Evolutionary conservation across 2,113 vertebrate genomes (phyloP), one percentile per base, ranked within the genome.

Genomic region (Piprites chloris): DNA sequence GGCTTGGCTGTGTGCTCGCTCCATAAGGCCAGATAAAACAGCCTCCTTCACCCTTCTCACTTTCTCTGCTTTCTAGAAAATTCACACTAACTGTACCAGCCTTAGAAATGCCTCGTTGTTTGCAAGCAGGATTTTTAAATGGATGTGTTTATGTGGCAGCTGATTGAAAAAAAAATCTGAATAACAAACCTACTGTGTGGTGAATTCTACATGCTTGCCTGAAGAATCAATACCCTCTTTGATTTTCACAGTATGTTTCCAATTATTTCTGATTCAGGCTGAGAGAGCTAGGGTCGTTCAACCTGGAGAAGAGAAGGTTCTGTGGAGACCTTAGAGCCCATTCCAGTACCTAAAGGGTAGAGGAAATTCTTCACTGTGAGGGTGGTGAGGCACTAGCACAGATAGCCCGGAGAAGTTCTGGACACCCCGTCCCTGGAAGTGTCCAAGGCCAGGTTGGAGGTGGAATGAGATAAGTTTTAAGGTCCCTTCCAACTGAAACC

Each of bases 211-310:
- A 0, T 82, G 26, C 61, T 94, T 67, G 55, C 75, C 61, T 62
- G 65, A 77, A 71, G 76, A 95, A 95, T 96, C 95, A 63, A 88
- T 96, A 63, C 52, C 16, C 37, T 82, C 74, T 95, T 95, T 94
- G 83, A 94, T 96, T 95, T 94, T 80, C 86, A 81, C 65, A 46
- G 66, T 92, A 73, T 87, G 75, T 92, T 94, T 91, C 91, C 87
- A 77, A 9, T 96, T 93, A 33, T 77, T 63, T 77, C 56, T 63
- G 55, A 41, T 17, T 62, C 17, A 26, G 21, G 21, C 55, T 69
- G 47, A 56, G 24, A 47, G 14, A 62, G 30, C 14, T 69, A 49
- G 12, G 8, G 12, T 15, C 71, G 35, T 84, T 84, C 47, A 49
- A 0, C 63, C 63, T 49, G 41, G 26, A 69, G 22, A 49, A 11